Percentiles rank a stretch among this genome's conserved stretches.
Conservation (phyloP, 2,888 invertebrate species). For the Caenorhabditis sp. region DNA sequence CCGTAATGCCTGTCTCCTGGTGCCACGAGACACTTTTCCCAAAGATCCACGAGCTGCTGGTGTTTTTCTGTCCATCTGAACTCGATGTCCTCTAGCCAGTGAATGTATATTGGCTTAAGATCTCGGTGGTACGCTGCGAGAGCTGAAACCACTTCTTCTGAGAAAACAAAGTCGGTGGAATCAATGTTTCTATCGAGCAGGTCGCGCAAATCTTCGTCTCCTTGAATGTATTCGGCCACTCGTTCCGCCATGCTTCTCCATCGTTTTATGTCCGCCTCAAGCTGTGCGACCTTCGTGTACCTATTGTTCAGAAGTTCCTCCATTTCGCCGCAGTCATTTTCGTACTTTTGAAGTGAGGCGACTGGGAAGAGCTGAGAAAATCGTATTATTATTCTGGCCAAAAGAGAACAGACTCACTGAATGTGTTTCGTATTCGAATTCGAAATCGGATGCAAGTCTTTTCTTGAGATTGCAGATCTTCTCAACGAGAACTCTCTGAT, state of each 20-base stretch:
- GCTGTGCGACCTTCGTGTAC: conserved; percentile 18
- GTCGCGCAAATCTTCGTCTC: conserved; percentile 14
- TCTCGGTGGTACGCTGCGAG: conserved; percentile 28
- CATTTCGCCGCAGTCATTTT: conserved; percentile 22
- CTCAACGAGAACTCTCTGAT: conserved; percentile 41
- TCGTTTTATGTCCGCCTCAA: conserved; percentile 35
- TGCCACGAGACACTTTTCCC: conserved; percentile 47
- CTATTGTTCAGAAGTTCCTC: conserved; percentile 26
- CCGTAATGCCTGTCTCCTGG: conserved; percentile 18
- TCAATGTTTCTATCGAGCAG: conserved; percentile 35
- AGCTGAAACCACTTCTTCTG: conserved; percentile 8
- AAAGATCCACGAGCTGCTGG: conserved; percentile 18
- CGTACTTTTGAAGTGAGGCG: conserved; percentile 19
- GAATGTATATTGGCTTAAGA: conserved; percentile 29
- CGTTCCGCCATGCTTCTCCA: conserved; percentile 25
- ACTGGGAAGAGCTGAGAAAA: conserved; percentile 41
- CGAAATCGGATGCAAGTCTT: conserved; percentile 34
- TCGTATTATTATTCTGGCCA: neutral
- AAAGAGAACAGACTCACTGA: conserved; percentile 6
- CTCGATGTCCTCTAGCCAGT: conserved; percentile 52
- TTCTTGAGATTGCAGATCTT: conserved; percentile 29
- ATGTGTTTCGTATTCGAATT: conserved; percentile 33
- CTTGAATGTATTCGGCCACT: conserved; percentile 15
- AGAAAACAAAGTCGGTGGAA: conserved; percentile 32
- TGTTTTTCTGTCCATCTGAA: conserved; percentile 45